phyloP scores from a whole-genome alignment of 2,888 invertebrate genomes.

The Macrosiphum euphorbiae region DNA sequence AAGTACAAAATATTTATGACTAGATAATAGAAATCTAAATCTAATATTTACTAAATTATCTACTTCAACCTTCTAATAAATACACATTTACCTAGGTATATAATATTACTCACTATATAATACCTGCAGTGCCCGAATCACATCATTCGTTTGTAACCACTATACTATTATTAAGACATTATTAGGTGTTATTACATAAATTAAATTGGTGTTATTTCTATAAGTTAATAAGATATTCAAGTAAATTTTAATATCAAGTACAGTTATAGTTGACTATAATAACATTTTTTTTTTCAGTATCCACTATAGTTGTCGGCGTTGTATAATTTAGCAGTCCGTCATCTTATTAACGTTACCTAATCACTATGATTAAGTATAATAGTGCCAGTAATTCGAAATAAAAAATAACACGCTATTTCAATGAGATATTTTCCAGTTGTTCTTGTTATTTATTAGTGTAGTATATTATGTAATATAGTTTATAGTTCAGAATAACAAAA shows the following conservation, averaged over 20 bases:
- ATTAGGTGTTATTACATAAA: conserved; percentile 16
- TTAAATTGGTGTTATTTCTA: conserved; percentile 13
- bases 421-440: not conserved
- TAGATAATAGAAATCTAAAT: not conserved
- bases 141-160: conserved; percentile 7
- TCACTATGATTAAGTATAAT: conserved; percentile 43
- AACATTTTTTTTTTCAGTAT: not conserved
- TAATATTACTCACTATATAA: not conserved
- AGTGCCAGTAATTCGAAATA: not conserved
- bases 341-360: conserved; percentile 33
- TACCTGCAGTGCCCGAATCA: not conserved
- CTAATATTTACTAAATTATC: not conserved
- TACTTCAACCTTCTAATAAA: not conserved
- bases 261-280: conserved; percentile 17
- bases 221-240: not conserved
- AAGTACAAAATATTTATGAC: not conserved
- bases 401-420: conserved; percentile 33
- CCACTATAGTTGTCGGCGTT: not conserved
- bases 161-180: conserved; percentile 35
- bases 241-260: conserved; percentile 36
- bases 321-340: conserved; percentile 31
- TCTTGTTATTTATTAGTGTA: not conserved
- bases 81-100: not conserved
- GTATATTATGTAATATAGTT: not conserved
- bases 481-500: not conserved